phyloP scores from a whole-genome alignment of 2,888 invertebrate species.

The Trissoscelio sp. region DNA sequence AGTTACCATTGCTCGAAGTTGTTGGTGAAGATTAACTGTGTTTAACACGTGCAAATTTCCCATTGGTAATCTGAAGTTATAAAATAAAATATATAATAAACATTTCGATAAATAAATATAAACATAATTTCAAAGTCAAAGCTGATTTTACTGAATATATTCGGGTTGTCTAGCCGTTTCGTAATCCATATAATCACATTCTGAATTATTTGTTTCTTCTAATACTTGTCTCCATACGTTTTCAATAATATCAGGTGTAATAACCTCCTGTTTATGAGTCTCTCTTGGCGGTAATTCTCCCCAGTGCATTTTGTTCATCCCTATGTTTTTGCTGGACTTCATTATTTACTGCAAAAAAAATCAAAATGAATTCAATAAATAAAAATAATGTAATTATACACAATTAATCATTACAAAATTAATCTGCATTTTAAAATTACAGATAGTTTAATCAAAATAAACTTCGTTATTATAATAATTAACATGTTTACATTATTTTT shows the following conservation, averaged over 20 bases:
- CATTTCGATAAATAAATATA: neutral
- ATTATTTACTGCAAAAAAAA: no score
- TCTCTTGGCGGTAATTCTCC: constrained; percentile 80
- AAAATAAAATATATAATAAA: constrained; percentile 16
- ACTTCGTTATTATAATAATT: no score
- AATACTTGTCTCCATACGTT: constrained; percentile 82
- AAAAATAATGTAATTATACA: no score
- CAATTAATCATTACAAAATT: no score
- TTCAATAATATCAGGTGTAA: constrained; percentile 82
- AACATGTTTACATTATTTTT: no score
- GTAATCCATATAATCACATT: constrained; percentile 77
- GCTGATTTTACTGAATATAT: constrained; percentile 76
- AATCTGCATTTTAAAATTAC: no score
- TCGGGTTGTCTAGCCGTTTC: constrained; percentile 77
- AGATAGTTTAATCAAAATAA: no score
- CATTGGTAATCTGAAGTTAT: constrained; percentile 76
- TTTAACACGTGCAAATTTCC: constrained; percentile 80
- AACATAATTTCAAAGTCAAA: neutral
- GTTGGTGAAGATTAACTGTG: constrained; percentile 80
- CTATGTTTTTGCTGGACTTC: constrained; percentile 78
- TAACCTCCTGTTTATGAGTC: constrained; percentile 81
- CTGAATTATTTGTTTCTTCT: constrained; percentile 78
- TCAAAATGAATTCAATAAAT: no score
- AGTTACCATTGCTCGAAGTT: constrained; percentile 79
- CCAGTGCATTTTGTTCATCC: constrained; percentile 74